phyloP scores from a whole-genome alignment of 1,140 invertebrate species.

The Euwallacea similis region DNA sequence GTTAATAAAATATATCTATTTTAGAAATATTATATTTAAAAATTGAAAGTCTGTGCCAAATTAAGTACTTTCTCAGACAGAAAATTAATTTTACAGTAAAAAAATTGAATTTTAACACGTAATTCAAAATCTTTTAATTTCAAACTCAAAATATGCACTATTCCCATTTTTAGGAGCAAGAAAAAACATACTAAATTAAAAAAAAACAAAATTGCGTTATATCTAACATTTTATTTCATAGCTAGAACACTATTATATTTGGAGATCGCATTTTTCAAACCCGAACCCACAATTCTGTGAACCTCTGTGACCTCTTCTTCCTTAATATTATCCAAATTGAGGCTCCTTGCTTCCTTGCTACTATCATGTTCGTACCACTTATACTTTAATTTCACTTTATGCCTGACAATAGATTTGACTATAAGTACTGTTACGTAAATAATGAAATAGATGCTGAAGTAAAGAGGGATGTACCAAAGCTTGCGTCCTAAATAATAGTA shows the following conservation, averaged over 20 bases:
- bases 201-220: slow-evolving; percentile 5
- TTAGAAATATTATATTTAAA: too few relatives aligned
- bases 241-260: slow-evolving; percentile 44
- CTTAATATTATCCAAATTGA: slow-evolving; percentile 32
- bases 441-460: slow-evolving; percentile 83
- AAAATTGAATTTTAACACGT: too few relatives aligned
- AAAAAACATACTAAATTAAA: slow-evolving; percentile 12
- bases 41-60: too few relatives aligned
- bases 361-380: slow-evolving; percentile 42
- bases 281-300: slow-evolving; percentile 42
- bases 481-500: slow-evolving; percentile 82
- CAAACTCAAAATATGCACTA: not conserved
- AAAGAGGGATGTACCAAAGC: slow-evolving; percentile 79
- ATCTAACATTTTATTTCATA: slow-evolving; percentile 41
- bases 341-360: slow-evolving; percentile 36
- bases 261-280: slow-evolving; percentile 42
- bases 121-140: too few relatives aligned
- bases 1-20: too few relatives aligned
- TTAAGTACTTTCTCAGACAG: too few relatives aligned
- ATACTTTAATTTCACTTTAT: slow-evolving; percentile 63
- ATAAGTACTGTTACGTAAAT: slow-evolving; percentile 77
- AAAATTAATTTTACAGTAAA: too few relatives aligned
- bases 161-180: not conserved
- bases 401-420: slow-evolving; percentile 74
- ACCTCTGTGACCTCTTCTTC: slow-evolving; percentile 35